Evolutionary conservation across 2,797 vertebrate species (phyloP), one percentile per base, ranked within the genome.

Genomic region (Thunnus albacares): DNA sequence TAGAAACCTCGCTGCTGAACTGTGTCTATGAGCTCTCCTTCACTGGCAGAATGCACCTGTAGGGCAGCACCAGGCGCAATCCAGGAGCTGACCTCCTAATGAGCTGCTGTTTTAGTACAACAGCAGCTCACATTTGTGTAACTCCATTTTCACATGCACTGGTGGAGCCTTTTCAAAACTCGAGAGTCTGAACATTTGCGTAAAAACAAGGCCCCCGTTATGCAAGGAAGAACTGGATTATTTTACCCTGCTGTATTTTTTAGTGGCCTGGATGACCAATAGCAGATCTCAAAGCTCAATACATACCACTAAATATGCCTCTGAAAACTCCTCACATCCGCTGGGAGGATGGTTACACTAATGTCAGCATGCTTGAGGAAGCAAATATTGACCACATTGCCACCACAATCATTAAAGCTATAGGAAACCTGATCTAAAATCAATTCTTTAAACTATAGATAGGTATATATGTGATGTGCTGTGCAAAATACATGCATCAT

Each of bases 181-280:
- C 38, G 45, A 57, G 56, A 56, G 24, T 33, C 3, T 0, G 20
- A 2, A 18, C 24, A 51, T 56, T 7, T 33, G 24, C 3, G 28
- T 69, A 38, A 75, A 75, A 80, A 35, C 5, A 41, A 33, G n/a
- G 22, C 30, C 35, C 30, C 28, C 51, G 10, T 5, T 71, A 8
- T 33, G 14, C 4, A 17, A 10, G 17, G 13, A 71, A 12, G 60
- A 35, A 17, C 5, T 47, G 35, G 11, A 13, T 70, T 6, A 7
- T 51, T 18, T 15, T 52, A 6, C 14, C 2, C 33, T 33, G 45
- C 15, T 49, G 45, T 49, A 49, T 49, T 49, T 17, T 49, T 6
- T 49, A 49, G 45, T 49, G n/a, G 30, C 14, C 26, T 33, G 18
- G 26, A 33, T 26, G 22, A 52, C 20, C 9, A 41, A 24, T 14